Evolutionary conservation across 2,113 vertebrate genomes (phyloP).

Genomic region (Nothocercus nigrocapillus): DNA sequence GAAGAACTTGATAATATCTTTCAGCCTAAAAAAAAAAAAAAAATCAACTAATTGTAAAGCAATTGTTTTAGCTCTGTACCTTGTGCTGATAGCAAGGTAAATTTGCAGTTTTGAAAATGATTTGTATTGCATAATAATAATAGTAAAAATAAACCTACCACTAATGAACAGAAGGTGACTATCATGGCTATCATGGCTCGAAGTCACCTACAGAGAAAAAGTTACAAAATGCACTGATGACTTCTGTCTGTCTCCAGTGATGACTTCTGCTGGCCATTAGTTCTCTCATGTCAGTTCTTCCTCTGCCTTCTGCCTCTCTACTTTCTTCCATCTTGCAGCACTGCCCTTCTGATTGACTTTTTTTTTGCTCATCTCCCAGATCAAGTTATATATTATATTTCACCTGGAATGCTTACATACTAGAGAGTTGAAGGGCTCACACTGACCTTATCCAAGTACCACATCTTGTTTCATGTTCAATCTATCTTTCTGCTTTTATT

Average conservation of each 20-base stretch:
- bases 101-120: background rate
- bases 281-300: background rate
- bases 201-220: background rate
- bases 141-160: background rate
- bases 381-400: background rate
- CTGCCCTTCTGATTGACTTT: background rate
- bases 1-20: background rate
- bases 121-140: background rate
- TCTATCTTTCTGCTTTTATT: background rate
- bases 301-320: background rate
- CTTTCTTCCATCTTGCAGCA: background rate
- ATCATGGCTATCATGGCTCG: background rate
- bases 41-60: background rate
- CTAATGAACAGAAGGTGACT: background rate
- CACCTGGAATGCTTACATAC: background rate
- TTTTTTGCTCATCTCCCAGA: background rate
- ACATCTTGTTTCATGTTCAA: background rate
- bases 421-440: background rate
- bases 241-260: background rate
- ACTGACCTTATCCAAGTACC: background rate
- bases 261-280: background rate
- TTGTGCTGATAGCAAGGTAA: background rate
- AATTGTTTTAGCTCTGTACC: background rate
- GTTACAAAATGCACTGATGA: background rate
- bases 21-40: background rate